Evolutionary conservation across 1,140 invertebrate genomes (phyloP), one percentile per base, ranked within the genome.

Genomic region (Drosophila gunungcola): DNA sequence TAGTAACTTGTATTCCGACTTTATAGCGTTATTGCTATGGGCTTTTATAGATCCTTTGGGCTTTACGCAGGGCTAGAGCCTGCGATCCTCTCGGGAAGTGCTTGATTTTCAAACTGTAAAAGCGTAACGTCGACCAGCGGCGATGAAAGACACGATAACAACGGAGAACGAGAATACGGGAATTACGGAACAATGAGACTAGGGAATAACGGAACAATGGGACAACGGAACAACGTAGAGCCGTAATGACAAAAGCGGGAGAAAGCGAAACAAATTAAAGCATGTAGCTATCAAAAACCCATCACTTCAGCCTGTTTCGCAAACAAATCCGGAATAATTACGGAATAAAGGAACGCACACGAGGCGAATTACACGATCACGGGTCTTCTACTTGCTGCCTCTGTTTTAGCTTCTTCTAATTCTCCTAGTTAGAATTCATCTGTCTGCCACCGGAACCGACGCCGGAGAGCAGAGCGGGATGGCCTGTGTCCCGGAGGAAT

Each of bases 351-450:
- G 70, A 75, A 70, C 80, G 85, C 83, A 81, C 83, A 86, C 84
- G 83, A 86, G 83, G 83, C 79, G 86, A 88, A 86, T 86, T 86
- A 86, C 83, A 86, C 83, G 84, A 88, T 88, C 85, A 78, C 85
- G 80, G 70, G 60, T 69, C 78, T 83, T 88, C 84, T 85, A 53
- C 69, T 75, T 60, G 69, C 57, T 78, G 79, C 83, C 69, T 74
- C 69, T 74, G 82, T 76, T 78, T 73, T 77, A 63, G 62, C 73
- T 61, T 79, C 54, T 55, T 62, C 64, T 76, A 80, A 60, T 80
- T 88, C 82, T 43, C 58, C 58, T 76, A 58, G 72, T 68, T 55
- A 52, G 58, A 73, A 70, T 70, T 56, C 41, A 73, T 41, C 57
- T 74, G 72, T 27, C 70, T 52, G 73, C 60, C 70, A 75, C 73